Base-by-base conservation (phyloP, 2,113 vertebrate species). In the Holacanthus passer region DNA sequence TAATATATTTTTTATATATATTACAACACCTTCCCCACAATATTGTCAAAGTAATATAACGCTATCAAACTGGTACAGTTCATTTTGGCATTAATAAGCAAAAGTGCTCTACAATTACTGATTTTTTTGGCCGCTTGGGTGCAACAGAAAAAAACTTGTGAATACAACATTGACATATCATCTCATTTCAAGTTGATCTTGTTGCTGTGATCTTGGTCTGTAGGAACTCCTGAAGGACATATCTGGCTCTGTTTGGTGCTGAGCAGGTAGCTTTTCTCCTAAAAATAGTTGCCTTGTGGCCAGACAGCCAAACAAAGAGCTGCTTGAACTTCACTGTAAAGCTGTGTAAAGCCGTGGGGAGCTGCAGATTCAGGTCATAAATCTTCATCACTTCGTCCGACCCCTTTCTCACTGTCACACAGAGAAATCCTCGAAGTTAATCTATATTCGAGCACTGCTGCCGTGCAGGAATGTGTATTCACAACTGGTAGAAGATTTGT, bases 381-480 rank as follows among this genome's bases (percentile, higher is more conserved):
- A 35, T 60, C 19, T 35, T 12, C 16, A 32, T 16, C 24, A 59
- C 16, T 19, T 20, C 19, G 9, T 35, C 9, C 8, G 19, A 59
- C 17, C 17, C 10, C 20, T 11, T 19, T 22, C 19, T 3, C 22
- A 62, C 22, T 60, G 17, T 20, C 9, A 32, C 56, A 32, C 9
- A 70, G 14, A 64, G 22, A 52, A 70, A 52, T 24, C 4, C n/a
- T n/a, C 19, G n/a, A 32, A 47, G 31, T 75, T 32, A 35, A 73
- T 60, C 27, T 29, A 37, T 35, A 27, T 78, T 78, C 32, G 75
- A 53, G 41, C 22, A 52, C 16, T 48, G 68, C 29, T 68, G 77
- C 20, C 0, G 14, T 35, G 43, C 7, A 66, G 27, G n/a, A 73
- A 60, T 75, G 45, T 60, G 52, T 27, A 63, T 67, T 67, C 62